phyloP scores from a whole-genome alignment of 2,113 vertebrate genomes.

The pig (Sus scrofa) region DNA sequence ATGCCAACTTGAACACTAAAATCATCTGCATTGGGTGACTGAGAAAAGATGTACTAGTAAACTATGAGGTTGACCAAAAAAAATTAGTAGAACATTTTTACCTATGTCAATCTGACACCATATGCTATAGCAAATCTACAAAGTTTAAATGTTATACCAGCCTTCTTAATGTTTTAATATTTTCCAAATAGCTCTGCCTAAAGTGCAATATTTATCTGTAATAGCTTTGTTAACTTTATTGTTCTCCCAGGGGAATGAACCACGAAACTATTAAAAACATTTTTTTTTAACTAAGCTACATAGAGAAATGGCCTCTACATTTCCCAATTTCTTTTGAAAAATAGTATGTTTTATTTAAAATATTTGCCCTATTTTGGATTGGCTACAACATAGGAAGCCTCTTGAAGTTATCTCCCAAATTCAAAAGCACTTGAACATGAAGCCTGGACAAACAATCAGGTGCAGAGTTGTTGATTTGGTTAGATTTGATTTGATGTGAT shows the following conservation, averaged over 20 bases:
- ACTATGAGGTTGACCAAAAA: not conserved
- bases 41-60: not conserved
- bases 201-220: not conserved
- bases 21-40: not conserved
- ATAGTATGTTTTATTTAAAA: conserved; percentile 1
- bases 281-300: not conserved
- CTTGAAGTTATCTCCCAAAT: not conserved
- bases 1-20: not conserved
- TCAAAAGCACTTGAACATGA: not conserved
- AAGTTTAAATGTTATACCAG: not conserved
- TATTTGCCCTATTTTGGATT: conserved; percentile 29
- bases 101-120: not conserved
- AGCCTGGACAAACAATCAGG: not conserved
- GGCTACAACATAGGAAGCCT: not conserved
- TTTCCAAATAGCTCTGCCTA: not conserved
- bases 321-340: conserved; percentile 23
- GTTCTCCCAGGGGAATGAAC: not conserved
- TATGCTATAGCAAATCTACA: not conserved
- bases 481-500: not conserved
- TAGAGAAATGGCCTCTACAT: conserved; percentile 12
- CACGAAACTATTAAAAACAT: not conserved
- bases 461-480: not conserved
- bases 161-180: not conserved
- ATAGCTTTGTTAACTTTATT: not conserved
- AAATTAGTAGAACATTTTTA: not conserved